Evolutionary conservation across 1,140 invertebrate species (phyloP).

Genomic region (Drosophila seguyi): DNA sequence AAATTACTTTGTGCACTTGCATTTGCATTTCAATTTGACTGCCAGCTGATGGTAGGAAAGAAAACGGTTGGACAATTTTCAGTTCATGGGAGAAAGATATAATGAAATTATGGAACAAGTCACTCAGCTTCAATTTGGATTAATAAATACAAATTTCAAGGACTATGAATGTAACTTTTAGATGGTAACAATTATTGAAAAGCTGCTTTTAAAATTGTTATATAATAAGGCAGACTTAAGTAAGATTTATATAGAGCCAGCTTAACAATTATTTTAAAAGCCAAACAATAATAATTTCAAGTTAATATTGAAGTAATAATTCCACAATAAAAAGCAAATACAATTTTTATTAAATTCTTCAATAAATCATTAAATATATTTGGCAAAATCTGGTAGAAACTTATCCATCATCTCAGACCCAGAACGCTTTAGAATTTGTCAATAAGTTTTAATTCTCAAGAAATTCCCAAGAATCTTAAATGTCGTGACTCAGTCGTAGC

Average conservation of each 20-base stretch:
- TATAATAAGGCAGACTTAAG: not conserved
- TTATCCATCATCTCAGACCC: not conserved
- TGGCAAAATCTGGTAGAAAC: not conserved
- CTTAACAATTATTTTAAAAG: no score
- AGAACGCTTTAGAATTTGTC: not conserved
- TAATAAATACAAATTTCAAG: not conserved
- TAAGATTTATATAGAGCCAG: not conserved
- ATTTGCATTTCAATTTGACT: constrained; percentile 56
- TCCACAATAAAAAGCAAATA: not conserved
- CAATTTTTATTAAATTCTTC: not conserved
- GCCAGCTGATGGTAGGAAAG: not conserved
- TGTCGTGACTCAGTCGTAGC: constrained; percentile 53
- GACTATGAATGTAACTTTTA: no score
- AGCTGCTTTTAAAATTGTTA: no score
- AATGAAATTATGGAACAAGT: not conserved
- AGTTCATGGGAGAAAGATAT: not conserved
- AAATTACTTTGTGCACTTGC: constrained; percentile 55
- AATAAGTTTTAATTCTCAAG: constrained; percentile 39
- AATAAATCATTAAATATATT: not conserved
- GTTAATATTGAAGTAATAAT: not conserved
- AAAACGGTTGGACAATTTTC: not conserved
- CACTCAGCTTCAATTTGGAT: not conserved
- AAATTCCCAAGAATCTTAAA: constrained; percentile 54
- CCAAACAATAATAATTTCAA: no score
- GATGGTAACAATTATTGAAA: no score